Percentiles rank a stretch among this genome's conserved stretches.
Conservation (phyloP, 2,888 invertebrate species). For the Pardosa pseudoannulata region DNA sequence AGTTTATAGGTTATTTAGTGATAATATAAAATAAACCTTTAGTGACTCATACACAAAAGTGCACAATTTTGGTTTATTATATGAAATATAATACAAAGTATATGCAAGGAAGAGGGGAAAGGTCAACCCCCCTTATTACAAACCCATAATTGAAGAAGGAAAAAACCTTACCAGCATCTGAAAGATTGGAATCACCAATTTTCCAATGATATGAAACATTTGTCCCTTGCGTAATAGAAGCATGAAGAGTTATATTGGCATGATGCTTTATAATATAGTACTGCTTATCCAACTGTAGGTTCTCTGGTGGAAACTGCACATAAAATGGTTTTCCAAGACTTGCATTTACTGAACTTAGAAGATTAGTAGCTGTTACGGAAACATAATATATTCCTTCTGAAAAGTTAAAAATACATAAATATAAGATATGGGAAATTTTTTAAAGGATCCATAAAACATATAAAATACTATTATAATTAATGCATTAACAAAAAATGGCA, state of each 20-base stretch:
- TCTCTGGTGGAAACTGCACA: slow-evolving; percentile 76
- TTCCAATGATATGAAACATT: slow-evolving; percentile 77
- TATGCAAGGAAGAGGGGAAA: too few species aligned
- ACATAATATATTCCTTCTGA: slow-evolving; percentile 76
- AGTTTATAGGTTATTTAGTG: too few species aligned
- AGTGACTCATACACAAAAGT: too few species aligned
- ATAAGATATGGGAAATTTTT: neutral
- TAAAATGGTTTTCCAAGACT: slow-evolving; percentile 74
- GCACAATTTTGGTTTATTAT: too few species aligned
- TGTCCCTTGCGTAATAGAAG: slow-evolving; percentile 75
- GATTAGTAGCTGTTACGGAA: slow-evolving; percentile 76
- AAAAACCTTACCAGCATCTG: slow-evolving; percentile 40
- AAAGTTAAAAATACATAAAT: too few species aligned
- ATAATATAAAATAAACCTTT: too few species aligned
- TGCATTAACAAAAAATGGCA: too few species aligned
- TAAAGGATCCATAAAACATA: neutral
- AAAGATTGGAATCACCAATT: slow-evolving; percentile 75
- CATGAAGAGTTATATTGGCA: slow-evolving; percentile 74
- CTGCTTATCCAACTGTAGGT: slow-evolving; percentile 71
- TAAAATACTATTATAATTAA: too few species aligned
- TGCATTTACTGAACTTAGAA: slow-evolving; percentile 75
- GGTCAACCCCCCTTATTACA: too few species aligned
- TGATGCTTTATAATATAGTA: slow-evolving; percentile 74
- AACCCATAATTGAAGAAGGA: too few species aligned
- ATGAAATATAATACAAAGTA: too few species aligned